Evolutionary conservation across 2,888 invertebrate species (phyloP).

Genomic region (Dynastes grantii): DNA sequence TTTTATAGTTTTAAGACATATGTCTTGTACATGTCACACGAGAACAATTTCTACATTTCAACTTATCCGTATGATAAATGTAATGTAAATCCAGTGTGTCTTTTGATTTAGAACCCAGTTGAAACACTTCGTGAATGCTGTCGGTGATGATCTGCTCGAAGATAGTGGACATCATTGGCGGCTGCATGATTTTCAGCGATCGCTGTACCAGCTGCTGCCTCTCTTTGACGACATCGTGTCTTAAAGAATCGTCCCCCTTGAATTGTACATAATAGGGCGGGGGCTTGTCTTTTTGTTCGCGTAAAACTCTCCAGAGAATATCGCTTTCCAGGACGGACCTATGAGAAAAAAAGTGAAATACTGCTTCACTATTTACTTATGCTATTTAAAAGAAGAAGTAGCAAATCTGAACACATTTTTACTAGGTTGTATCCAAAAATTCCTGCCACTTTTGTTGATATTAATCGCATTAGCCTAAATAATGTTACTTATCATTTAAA

Average conservation of each 20-base stretch:
- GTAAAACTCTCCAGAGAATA: constrained; percentile 59
- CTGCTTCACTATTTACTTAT: no score
- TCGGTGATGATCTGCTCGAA: constrained; percentile 61
- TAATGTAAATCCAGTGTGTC: constrained; percentile 33
- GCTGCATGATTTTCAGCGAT: constrained; percentile 59
- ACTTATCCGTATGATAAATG: constrained; percentile 32
- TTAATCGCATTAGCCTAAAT: no score
- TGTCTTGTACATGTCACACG: constrained; percentile 15
- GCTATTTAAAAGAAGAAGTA: no score
- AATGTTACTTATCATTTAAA: no score
- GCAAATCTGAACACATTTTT: no score
- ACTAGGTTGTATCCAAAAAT: no score
- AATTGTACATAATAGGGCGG: constrained; percentile 63
- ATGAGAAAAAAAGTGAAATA: constrained; percentile 52
- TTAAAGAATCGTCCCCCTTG: constrained; percentile 54
- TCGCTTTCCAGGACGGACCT: constrained; percentile 68
- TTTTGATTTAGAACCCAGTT: constrained; percentile 54
- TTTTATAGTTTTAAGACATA: not conserved
- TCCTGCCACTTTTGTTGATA: no score
- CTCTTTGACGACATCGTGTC: constrained; percentile 22
- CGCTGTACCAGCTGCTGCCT: constrained; percentile 55
- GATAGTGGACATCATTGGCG: constrained; percentile 58
- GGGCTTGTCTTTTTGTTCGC: constrained; percentile 53
- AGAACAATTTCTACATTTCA: constrained; percentile 30
- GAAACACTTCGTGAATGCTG: constrained; percentile 60